phyloP scores from a whole-genome alignment of 2,888 invertebrate genomes.

The Spodoptera littoralis region DNA sequence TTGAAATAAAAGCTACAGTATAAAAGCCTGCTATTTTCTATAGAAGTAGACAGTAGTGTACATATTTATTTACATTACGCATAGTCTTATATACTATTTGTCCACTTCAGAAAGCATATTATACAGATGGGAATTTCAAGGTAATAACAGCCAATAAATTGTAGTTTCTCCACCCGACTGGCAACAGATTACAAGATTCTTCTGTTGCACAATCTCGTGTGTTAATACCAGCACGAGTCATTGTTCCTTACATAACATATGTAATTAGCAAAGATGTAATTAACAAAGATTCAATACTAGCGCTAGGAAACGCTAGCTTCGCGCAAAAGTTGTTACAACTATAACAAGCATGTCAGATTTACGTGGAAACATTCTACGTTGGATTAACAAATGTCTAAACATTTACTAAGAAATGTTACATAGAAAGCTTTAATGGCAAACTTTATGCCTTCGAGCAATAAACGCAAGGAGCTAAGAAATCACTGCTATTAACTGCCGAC shows the following conservation, averaged over 20 bases:
- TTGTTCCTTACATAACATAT: too few species aligned
- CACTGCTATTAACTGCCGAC: conserved; percentile 20
- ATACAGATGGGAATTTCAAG: too few species aligned
- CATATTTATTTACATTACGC: too few species aligned
- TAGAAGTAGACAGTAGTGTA: too few species aligned
- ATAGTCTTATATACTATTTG: too few species aligned
- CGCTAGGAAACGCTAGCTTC: neutral
- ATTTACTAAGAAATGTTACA: conserved; percentile 5
- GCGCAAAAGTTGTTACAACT: neutral
- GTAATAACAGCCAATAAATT: too few species aligned
- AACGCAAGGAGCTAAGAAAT: conserved; percentile 28
- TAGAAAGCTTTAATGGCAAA: conserved; percentile 8
- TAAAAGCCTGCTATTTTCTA: too few species aligned
- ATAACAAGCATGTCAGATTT: neutral
- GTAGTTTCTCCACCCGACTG: too few species aligned
- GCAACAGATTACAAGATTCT: too few species aligned
- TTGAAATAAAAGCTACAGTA: neutral
- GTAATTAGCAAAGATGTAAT: conserved; percentile 2
- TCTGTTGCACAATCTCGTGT: too few species aligned
- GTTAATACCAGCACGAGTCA: too few species aligned
- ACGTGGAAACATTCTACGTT: neutral
- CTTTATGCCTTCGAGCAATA: conserved; percentile 21
- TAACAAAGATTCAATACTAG: neutral
- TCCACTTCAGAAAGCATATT: too few species aligned
- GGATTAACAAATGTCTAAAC: conserved; percentile 3